A percentile compares a stretch with the other conserved stretches of the same genome.
phyloP scores from a whole-genome alignment of 2,113 vertebrate genomes.

The Psilopsiagon aymara region DNA sequence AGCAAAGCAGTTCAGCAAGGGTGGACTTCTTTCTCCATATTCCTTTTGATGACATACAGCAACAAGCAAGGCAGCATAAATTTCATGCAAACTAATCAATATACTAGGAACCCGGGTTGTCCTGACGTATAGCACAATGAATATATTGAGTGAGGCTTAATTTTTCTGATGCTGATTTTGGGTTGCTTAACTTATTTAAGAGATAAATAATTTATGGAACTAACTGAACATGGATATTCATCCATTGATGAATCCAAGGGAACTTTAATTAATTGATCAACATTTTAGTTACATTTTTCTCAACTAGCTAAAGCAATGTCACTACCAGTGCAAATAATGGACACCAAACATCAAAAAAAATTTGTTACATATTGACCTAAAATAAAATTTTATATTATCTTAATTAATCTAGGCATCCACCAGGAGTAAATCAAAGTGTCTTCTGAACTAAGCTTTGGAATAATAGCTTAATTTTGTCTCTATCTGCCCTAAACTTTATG shows the following conservation, averaged over 20 bases:
- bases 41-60: background rate
- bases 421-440: background rate
- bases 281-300: background rate
- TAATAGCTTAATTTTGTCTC: slow-evolving; percentile 26
- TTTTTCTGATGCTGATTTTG: background rate
- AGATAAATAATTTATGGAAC: background rate
- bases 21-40: background rate
- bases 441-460: background rate
- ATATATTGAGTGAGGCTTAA: background rate
- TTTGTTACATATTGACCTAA: background rate
- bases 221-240: background rate
- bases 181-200: background rate
- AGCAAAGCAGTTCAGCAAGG: background rate
- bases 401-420: background rate
- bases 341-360: background rate
- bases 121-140: background rate
- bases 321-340: background rate
- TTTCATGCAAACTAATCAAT: background rate
- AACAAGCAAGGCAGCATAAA: background rate
- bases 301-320: background rate
- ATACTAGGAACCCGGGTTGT: background rate
- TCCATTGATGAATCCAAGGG: background rate
- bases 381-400: background rate
- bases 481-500: slow-evolving; percentile 11
- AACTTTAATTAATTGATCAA: background rate